Evolutionary conservation across 2,113 vertebrate species (phyloP).

Genomic region (Spheniscus mendiculus): DNA sequence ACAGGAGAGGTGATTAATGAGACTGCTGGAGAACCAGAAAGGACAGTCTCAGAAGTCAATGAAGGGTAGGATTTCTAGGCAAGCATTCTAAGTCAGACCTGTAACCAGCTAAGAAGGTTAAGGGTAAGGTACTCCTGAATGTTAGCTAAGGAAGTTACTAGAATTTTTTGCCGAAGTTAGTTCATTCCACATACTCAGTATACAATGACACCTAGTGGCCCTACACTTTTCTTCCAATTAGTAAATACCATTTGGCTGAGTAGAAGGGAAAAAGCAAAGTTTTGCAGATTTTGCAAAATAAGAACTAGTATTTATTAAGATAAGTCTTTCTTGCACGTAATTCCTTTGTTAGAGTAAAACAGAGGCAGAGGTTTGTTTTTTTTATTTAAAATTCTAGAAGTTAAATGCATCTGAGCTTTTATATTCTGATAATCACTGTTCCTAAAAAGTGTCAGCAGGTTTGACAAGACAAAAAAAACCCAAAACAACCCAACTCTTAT

Average conservation of each 20-base stretch:
- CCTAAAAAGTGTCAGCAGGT: not conserved
- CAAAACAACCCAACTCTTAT: not conserved
- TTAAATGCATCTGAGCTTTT: not conserved
- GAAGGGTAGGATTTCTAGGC: not conserved
- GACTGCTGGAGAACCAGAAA: not conserved
- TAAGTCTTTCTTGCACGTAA: not conserved
- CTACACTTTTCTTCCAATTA: not conserved
- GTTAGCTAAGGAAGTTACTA: rapidly evolving
- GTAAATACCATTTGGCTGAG: not conserved
- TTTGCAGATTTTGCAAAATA: not conserved
- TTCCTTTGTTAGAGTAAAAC: not conserved
- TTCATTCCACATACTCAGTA: not conserved
- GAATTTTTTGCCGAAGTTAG: not conserved
- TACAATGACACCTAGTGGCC: constrained; percentile 1
- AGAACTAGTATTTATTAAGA: not conserved
- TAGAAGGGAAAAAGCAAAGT: not conserved
- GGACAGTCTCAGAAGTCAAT: not conserved
- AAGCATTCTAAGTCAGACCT: not conserved
- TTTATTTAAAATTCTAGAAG: not conserved
- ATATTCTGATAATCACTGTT: not conserved
- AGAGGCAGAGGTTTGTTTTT: not conserved
- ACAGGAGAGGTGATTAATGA: not conserved
- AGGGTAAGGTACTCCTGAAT: not conserved
- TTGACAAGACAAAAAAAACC: not conserved
- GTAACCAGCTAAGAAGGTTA: not conserved